Percentiles rank a stretch among this genome's conserved stretches.
Conservation (phyloP, 2,888 invertebrate genomes). For the Philereme vetulata region DNA sequence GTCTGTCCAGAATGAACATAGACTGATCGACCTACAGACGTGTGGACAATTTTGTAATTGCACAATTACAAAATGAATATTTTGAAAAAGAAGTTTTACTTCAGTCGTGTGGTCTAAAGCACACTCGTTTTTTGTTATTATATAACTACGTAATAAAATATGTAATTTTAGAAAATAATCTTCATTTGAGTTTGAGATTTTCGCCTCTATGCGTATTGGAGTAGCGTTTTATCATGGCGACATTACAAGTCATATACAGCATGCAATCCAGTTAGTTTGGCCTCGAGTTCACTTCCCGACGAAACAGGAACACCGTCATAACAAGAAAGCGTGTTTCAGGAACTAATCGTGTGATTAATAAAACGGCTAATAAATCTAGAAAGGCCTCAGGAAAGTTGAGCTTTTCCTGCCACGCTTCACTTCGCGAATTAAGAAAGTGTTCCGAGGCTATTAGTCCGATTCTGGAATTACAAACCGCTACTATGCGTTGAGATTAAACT, state of each 20-base stretch:
- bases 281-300: slow-evolving; percentile 24
- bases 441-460: slow-evolving; percentile 10
- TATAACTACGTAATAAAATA: too few species aligned
- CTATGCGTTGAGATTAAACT: slow-evolving; percentile 5
- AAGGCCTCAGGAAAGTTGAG: slow-evolving; percentile 22
- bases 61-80: too few species aligned
- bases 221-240: slow-evolving; percentile 12
- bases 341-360: slow-evolving; percentile 10
- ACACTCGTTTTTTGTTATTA: too few species aligned
- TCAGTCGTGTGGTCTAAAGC: too few species aligned
- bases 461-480: slow-evolving; percentile 16
- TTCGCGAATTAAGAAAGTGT: slow-evolving; percentile 23
- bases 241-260: slow-evolving; percentile 2
- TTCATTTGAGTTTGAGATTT: not conserved
- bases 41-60: too few species aligned
- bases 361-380: slow-evolving; percentile 12
- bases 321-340: slow-evolving; percentile 20
- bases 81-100: too few species aligned
- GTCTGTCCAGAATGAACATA: too few species aligned
- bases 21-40: too few species aligned
- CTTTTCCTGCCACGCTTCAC: slow-evolving; percentile 19
- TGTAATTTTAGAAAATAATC: not conserved
- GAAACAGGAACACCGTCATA: slow-evolving; percentile 18
- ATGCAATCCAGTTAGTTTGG: slow-evolving; percentile 23
- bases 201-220: slow-evolving; percentile 6